Base-by-base conservation (phyloP, 2,113 vertebrate genomes). In the Protobothrops flavoviridis region DNA sequence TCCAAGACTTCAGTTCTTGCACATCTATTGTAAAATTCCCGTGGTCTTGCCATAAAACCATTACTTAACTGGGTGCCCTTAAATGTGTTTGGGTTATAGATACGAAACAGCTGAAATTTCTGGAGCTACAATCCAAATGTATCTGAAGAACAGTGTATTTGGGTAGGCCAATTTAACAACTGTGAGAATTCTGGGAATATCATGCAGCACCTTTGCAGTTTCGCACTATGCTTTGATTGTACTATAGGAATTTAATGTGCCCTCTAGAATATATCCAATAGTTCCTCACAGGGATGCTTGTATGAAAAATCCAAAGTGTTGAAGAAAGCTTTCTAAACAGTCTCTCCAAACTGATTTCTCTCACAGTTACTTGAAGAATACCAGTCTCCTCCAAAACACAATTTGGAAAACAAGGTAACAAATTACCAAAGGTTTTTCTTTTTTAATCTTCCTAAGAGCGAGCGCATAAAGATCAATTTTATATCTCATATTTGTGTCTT, bases 341-440 rank as follows among this genome's bases (percentile, higher is more conserved):
- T 10, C 5, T n/a, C 2, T 61, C 26, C 29, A 50, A 7, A 23
- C 50, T 74, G 29, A 50, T 1, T 21, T 21, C 17, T 50, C 52
- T 74, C 50, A 53, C 3, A 85, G 74, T 8, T 39, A 61, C n/a
- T 85, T n/a, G 53, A 57, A 5, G 45, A 52, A n/a, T 24, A 29
- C 29, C 55, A 29, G 26, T 7, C 24, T 29, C 21, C 33, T 59
- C 4, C 86, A 95, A 93, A 92, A 52, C 43, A 88, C 90, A 94
- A 94, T 57, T 29, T n/a, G 1, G 1, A 0, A 17, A 15, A 92
- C 11, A 61, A n/a, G 21, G 9, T 93, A 94, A 94, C 92, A 94
- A 50, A 56, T 10, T 69, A 93, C 56, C 15, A 91, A 87, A 13
- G 7, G 33, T 39, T 81, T 39, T 39, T 81, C 33, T 43, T 81